These are phyloP conservation scores for Microtus montanus DNA, from an alignment of 2,113 vertebrate species.

Conservation along the genomic window DNA sequence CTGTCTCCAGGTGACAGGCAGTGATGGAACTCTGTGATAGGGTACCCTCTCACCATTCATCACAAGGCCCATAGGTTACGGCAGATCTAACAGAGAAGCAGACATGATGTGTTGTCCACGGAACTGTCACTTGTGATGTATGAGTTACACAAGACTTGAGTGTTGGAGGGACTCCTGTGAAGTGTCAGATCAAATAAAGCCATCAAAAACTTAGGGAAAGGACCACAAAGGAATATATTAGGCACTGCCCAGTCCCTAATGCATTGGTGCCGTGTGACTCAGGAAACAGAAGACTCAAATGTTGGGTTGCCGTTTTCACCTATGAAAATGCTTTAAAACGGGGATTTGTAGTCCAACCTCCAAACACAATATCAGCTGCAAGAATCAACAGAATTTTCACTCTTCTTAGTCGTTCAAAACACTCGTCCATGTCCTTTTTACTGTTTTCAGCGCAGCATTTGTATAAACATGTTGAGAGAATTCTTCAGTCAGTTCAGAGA, in stretches of 20 bases:
- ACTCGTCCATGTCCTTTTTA: not conserved
- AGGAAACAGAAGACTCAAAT: not conserved
- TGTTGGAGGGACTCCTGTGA: slow-evolving; percentile 57
- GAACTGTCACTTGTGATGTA: slow-evolving; percentile 64
- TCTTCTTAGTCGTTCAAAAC: not conserved
- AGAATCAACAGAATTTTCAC: not conserved
- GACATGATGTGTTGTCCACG: slow-evolving; percentile 61
- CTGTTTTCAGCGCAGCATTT: not conserved
- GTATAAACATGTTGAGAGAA: slow-evolving; percentile 20
- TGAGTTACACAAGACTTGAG: slow-evolving; percentile 55
- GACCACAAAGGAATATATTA: slow-evolving; percentile 58
- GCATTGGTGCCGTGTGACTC: not conserved
- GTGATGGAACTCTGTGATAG: slow-evolving; percentile 34
- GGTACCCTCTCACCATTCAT: slow-evolving; percentile 58
- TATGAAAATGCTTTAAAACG: slow-evolving; percentile 33
- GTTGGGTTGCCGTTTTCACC: not conserved
- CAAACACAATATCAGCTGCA: slow-evolving; percentile 28
- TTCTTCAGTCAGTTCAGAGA: not conserved
- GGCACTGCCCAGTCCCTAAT: not conserved
- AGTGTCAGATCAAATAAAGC: slow-evolving; percentile 67
- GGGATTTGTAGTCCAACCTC: not conserved
- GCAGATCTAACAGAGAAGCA: slow-evolving; percentile 62
- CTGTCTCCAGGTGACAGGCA: slow-evolving; percentile 28
- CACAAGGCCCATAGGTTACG: slow-evolving; percentile 58
- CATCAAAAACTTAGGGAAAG: slow-evolving; percentile 55